Evolutionary conservation across 2,888 invertebrate genomes (phyloP).

Genomic region (Campopleginae sp.): DNA sequence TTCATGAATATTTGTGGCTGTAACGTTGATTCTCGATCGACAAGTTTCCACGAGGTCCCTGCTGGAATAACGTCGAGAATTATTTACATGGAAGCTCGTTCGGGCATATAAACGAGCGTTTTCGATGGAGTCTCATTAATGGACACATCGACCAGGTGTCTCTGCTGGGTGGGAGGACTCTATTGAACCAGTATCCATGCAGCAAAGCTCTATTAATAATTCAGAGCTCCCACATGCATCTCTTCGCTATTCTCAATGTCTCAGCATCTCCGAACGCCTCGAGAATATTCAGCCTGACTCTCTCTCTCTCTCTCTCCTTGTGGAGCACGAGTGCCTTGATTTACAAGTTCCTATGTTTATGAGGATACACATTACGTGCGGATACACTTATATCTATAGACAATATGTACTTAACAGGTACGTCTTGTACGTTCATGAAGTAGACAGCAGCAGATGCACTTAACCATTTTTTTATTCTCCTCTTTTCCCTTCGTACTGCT

Average conservation of each 20-base stretch:
- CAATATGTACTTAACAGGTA: conserved; percentile 51
- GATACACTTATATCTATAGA: conserved; percentile 7
- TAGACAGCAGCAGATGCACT: conserved; percentile 78
- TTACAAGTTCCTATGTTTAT: conserved; percentile 75
- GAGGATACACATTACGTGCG: not conserved
- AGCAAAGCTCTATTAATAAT: conserved; percentile 79
- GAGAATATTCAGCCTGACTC: conserved; percentile 60
- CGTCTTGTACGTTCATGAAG: conserved; percentile 74
- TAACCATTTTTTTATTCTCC: conserved; percentile 64
- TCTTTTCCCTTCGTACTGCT: conserved; percentile 52
- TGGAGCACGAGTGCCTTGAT: conserved; percentile 77
- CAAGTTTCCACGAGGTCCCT: conserved; percentile 22
- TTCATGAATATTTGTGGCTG: conserved; percentile 42
- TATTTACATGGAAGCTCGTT: conserved; percentile 18
- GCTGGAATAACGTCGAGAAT: not conserved
- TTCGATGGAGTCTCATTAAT: conserved; percentile 62
- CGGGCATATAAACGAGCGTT: conserved; percentile 25
- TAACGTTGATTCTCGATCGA: conserved; percentile 42
- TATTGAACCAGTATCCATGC: conserved; percentile 78
- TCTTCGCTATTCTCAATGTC: conserved; percentile 46
- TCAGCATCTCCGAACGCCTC: conserved; percentile 67
- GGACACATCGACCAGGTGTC: conserved; percentile 66
- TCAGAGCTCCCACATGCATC: conserved; percentile 74
- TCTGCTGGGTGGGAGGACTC: conserved; percentile 76
- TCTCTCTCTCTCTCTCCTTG: conserved; percentile 16